Evolutionary conservation across 2,888 invertebrate genomes (phyloP), one percentile per base, ranked within the genome.

Genomic region (Microctonus aethiopoides): DNA sequence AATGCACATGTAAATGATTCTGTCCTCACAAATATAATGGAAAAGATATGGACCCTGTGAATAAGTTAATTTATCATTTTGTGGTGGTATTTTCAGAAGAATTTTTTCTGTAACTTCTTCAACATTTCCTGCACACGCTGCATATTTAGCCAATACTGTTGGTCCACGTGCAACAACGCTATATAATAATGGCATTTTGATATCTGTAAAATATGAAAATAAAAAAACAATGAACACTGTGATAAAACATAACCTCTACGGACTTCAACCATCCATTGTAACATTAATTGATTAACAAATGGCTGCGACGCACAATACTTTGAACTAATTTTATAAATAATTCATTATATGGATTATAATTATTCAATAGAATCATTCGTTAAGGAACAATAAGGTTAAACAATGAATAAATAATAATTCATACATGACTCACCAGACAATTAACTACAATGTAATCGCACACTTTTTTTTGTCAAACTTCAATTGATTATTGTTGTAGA

Each of bases 61-160:
- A 84, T 97, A 97, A 0, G 97, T 97, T 75, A 97, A 89, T 86
- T 96, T 97, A 77, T 95, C 94, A 89, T 97, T 93, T 72, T 95
- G 93, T n/a, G 93, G 91, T 22, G 94, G 91, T 82, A 98, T 97
- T 88, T 94, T 95, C 1, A 92, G 89, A 67, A 98, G 89, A 74
- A 98, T 94, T 85, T 96, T 95, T 85, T 97, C 96, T 0, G 96
- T 95, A 7, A 98, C 96, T 89, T 98, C 97, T 1, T 94, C 93
- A 86, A 98, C 98, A 87, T 98, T 98, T 13, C 98, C 98, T 72
- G 94, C 92, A 86, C 96, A 97, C 60, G 94, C 92, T 1, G 98
- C 97, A 90, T 95, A 94, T 87, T 97, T 96, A 3, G 96, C 94
- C 64, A 98, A 89, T 62, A 98, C 92, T 0, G 94, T 93, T 54